Evolutionary conservation across 2,888 invertebrate genomes (phyloP).

Genomic region (Athalia circularis): DNA sequence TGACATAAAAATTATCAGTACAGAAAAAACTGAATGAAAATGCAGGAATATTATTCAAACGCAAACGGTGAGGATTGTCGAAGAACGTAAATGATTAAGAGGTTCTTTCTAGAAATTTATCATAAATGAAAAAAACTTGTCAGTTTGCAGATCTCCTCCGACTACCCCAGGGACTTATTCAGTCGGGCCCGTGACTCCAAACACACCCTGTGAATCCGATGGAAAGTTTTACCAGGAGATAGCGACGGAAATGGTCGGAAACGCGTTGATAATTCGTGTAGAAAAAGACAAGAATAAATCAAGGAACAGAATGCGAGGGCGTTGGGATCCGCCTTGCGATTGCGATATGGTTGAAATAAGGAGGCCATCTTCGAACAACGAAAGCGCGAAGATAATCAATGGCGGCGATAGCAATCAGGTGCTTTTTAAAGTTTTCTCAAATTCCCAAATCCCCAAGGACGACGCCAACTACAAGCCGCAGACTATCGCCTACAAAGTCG

Average conservation of each 20-base stretch:
- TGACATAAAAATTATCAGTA: background rate
- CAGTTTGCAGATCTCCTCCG: slow-evolving; percentile 7
- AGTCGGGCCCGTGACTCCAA: background rate
- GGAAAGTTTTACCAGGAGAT: slow-evolving; percentile 80
- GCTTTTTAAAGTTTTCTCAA: slow-evolving; percentile 65
- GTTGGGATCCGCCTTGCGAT: slow-evolving; percentile 68
- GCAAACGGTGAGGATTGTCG: background rate
- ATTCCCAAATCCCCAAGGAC: slow-evolving; percentile 51
- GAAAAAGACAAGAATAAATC: slow-evolving; percentile 77
- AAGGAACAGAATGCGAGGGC: slow-evolving; percentile 51
- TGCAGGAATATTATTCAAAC: slow-evolving; percentile 3
- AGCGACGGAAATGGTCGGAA: slow-evolving; percentile 80
- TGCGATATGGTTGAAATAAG: slow-evolving; percentile 66
- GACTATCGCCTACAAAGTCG: slow-evolving; percentile 59
- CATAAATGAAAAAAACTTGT: background rate
- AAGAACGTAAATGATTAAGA: background rate
- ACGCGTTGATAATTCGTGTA: slow-evolving; percentile 80
- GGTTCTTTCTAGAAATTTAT: background rate
- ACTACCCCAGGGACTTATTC: background rate
- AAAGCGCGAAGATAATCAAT: slow-evolving; percentile 66
- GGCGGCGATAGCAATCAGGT: slow-evolving; percentile 65
- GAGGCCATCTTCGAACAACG: slow-evolving; percentile 58
- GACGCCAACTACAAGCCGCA: slow-evolving; percentile 58
- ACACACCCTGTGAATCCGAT: background rate
- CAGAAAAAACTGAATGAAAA: background rate